These are phyloP conservation scores for Eilema caniola DNA, from an alignment of 2,888 invertebrate genomes.

Conservation along the genomic window DNA sequence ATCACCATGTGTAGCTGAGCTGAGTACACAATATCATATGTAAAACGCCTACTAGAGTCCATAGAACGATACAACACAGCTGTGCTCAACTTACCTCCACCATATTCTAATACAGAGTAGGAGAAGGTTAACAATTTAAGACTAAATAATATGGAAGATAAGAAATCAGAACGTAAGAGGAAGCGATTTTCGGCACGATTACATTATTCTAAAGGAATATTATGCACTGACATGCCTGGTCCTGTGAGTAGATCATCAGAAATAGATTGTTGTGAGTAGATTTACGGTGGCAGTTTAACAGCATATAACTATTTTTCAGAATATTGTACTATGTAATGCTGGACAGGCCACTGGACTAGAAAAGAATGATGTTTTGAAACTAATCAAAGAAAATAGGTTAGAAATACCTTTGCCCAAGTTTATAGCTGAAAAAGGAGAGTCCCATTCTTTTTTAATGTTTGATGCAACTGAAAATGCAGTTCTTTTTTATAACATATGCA, in stretches of 20 bases:
- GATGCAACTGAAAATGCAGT: conserved; percentile 79
- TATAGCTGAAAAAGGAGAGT: conserved; percentile 92
- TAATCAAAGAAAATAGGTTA: conserved; percentile 85
- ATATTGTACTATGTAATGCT: conserved; percentile 93
- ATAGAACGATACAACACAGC: neutral
- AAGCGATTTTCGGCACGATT: conserved; percentile 76
- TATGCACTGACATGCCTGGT: conserved; percentile 61
- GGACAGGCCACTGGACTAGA: conserved; percentile 94
- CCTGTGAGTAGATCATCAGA: conserved; percentile 59
- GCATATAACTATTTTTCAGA: conserved; percentile 79
- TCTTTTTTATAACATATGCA: conserved; percentile 85
- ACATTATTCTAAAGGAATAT: conserved; percentile 69
- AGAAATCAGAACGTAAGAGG: conserved; percentile 71
- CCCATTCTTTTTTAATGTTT: conserved; percentile 92
- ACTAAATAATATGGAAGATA: conserved; percentile 61
- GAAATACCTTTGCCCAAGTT: conserved; percentile 87
- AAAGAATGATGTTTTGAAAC: conserved; percentile 87
- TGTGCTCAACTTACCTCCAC: neutral
- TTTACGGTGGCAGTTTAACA: neutral
- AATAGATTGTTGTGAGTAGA: conserved; percentile 3
- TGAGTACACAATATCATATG: no score
- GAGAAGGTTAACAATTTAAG: neutral
- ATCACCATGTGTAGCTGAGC: no score
- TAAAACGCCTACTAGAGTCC: no score
- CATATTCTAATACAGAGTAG: neutral